These are phyloP conservation scores for Drosophila setosimentum DNA, from an alignment of 2,888 invertebrate genomes.

Conservation along the genomic window DNA sequence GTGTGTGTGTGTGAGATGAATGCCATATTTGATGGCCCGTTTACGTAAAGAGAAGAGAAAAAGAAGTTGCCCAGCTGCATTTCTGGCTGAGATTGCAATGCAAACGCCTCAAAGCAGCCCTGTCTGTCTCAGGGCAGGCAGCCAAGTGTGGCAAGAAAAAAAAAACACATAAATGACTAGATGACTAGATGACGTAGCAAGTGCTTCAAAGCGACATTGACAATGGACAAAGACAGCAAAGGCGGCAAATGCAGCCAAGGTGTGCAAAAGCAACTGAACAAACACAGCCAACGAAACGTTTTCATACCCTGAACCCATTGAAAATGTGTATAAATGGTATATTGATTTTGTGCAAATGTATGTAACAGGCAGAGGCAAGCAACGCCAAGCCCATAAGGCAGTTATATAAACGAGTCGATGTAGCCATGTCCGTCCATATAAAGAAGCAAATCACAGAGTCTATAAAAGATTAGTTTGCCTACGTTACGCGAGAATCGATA, in stretches of 20 bases:
- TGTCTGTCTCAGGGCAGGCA: constrained; percentile 40
- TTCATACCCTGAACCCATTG: neutral
- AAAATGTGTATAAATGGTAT: neutral
- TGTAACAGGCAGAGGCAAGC: neutral
- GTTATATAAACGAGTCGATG: neutral
- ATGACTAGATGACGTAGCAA: constrained; percentile 68
- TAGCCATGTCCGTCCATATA: neutral
- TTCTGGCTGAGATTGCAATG: constrained; percentile 59
- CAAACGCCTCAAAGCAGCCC: constrained; percentile 27
- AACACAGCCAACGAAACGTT: neutral
- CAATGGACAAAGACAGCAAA: constrained; percentile 56
- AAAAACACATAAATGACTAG: constrained; percentile 60
- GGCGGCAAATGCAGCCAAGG: constrained; percentile 43
- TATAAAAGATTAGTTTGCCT: neutral
- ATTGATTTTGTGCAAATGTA: neutral
- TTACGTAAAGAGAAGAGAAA: constrained; percentile 29
- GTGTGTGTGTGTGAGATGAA: constrained; percentile 38
- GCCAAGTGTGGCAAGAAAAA: constrained; percentile 66
- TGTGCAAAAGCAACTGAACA: constrained; percentile 46
- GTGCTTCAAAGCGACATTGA: constrained; percentile 77
- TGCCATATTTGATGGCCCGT: constrained; percentile 65
- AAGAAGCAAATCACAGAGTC: neutral
- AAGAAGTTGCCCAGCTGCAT: constrained; percentile 67
- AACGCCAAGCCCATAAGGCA: neutral
- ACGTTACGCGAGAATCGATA: too few species aligned